Base-by-base conservation (phyloP, 2,113 vertebrate genomes). In the Esox niger region DNA sequence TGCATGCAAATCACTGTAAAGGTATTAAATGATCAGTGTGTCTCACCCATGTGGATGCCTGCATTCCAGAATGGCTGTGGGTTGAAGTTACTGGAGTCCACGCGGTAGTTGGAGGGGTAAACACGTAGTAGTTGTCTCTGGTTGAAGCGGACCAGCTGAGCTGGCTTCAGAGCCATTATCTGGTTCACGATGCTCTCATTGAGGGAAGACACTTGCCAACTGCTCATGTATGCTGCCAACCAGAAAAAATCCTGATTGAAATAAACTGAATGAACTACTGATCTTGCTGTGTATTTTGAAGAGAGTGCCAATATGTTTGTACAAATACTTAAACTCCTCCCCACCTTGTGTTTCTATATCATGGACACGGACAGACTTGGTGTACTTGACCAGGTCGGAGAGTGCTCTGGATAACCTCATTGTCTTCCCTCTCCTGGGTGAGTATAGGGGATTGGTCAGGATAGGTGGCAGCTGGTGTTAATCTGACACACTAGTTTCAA, bases 371-470 rank as follows among this genome's bases (percentile, higher is more conserved):
- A 99, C 95, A 2, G 96, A 98, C 76, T 96, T 96, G 0, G 97
- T 99, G 81, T 99, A 99, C 73, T 96, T 97, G 81, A 98, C 95
- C 71, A 98, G 88, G 86, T 99, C 97, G 0, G 96, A 99, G n/a
- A 99, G 90, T 0, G 95, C 94, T 29, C 96, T 89, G 1, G 94
- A 96, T 60, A 98, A 79, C 78, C 95, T 93, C 95, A 98, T 94
- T 11, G 96, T 98, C 84, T 98, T 99, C 88, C 94, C 96, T 79
- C 95, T 87, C 69, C 90, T 92, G 52, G 6, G 11, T 11, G 25
- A 1, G 1, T 9, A 23, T 29, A 21, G 69, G 15, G 71, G 27
- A 71, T 23, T 57, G 26, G 58, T 1, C 35, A 35, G 27, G 17
- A 55, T 31, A 43, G 26, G 15, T 29, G 64, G 8, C 11, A n/a